A percentile compares a stretch with the other conserved stretches of the same genome.
Conservation (phyloP, 2,797 vertebrate genomes). For the Hoplostethus atlanticus region DNA sequence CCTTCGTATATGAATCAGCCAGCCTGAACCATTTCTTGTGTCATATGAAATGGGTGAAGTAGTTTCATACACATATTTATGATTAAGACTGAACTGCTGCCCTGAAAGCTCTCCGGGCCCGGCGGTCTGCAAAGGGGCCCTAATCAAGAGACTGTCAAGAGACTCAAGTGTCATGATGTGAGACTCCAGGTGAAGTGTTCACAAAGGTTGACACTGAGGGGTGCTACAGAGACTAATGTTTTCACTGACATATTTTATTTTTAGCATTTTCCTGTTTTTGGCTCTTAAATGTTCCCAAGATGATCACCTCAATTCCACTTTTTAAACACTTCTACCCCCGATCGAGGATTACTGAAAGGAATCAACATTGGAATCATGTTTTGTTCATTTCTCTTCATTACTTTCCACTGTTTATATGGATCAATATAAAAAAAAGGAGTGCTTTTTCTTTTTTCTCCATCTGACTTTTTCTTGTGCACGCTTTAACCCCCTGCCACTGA, state of each 20-base stretch:
- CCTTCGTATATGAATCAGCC: constrained; percentile 52
- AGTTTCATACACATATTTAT: constrained; percentile 67
- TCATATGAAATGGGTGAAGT: constrained; percentile 33
- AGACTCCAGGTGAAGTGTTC: constrained; percentile 57
- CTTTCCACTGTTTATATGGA: constrained; percentile 61
- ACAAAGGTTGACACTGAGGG: constrained; percentile 62
- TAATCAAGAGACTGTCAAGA: constrained; percentile 33
- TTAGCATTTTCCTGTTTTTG: constrained; percentile 38
- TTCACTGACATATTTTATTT: constrained; percentile 57
- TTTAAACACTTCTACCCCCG: constrained; percentile 60
- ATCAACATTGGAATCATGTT: constrained; percentile 41
- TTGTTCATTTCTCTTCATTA: constrained; percentile 46
- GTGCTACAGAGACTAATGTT: constrained; percentile 76
- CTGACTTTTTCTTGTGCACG: constrained; percentile 29
- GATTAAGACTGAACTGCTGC: constrained; percentile 75
- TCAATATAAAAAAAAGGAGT: constrained; percentile 18
- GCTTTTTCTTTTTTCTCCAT: constrained; percentile 6
- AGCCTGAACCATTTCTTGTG: constrained; percentile 30
- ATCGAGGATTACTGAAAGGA: constrained; percentile 47
- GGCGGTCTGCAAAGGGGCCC: constrained; percentile 40
- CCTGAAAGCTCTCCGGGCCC: constrained; percentile 59
- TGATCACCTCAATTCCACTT: constrained; percentile 72
- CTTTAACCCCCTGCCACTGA: constrained; percentile 58
- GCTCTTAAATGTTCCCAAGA: constrained; percentile 72
- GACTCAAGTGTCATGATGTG: constrained; percentile 38